Base-by-base conservation (phyloP, 2,797 vertebrate genomes). In the Tragopan temminckii region DNA sequence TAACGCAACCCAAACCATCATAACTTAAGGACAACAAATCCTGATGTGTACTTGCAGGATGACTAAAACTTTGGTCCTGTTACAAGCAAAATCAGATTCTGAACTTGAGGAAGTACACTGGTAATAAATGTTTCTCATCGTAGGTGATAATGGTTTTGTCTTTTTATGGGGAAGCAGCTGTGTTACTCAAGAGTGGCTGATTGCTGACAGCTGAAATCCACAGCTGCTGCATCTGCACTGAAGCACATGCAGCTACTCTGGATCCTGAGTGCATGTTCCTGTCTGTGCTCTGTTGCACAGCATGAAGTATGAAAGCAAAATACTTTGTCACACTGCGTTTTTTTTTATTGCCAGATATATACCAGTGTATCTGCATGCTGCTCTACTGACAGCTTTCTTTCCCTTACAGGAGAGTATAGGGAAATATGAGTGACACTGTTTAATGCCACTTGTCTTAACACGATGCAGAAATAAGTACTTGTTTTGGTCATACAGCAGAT, bases 161-260 rank as follows among this genome's bases (percentile, higher is more conserved):
- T 76, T 85, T n/a, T 25, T 36, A 5, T 58, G 38, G 48, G 43
- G 55, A 68, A 24, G 53, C 17, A 58, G 13, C 43, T 31, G 36
- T 17, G 25, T 29, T 38, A 38, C 24, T 40, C 9, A 17, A 25
- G 24, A 61, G 36, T 23, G 53, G 29, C 13, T 67, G 33, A 16
- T 53, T 63, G 74, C 3, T 5, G 23, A 23, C 29, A 58, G 35
- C 35, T 24, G 36, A 63, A 61, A 48, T 13, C 58, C 14, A 3
- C 6, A 52, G 50, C 36, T 0, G 1, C 66, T 77, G 27, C 19
- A 3, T 24, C 11, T 53, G 24, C 3, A 4, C 46, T 18, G 3
- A 25, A 23, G 29, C n/a, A 7, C 20, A 0, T 33, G 53, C 48
- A 57, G 0, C 0, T 0, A 2, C 25, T 42, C 7, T 42, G n/a